Evolutionary conservation across 2,113 vertebrate species (phyloP).

Genomic region (Oncorhynchus gorbuscha): DNA sequence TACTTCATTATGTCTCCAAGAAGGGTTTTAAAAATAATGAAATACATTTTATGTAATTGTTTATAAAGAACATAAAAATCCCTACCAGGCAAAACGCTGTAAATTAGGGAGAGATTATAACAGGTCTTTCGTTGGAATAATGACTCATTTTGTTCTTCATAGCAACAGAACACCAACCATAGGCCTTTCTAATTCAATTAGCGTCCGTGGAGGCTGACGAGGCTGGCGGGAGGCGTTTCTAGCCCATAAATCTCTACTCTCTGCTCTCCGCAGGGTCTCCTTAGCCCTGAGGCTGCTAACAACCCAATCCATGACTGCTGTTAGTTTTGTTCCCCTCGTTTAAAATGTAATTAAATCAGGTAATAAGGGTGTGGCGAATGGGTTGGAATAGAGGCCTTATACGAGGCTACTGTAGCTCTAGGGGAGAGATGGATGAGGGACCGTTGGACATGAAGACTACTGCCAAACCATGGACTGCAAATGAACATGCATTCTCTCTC

Average conservation of each 20-base stretch:
- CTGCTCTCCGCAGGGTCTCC: conserved; percentile 18
- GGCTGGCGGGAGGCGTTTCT: conserved; percentile 24
- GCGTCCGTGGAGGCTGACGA: background rate
- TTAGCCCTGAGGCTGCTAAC: conserved; percentile 20
- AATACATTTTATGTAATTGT: conserved; percentile 51
- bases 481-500: conserved; percentile 44
- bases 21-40: conserved; percentile 36
- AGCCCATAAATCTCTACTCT: conserved; percentile 35
- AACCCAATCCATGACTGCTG: conserved; percentile 23
- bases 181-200: conserved; percentile 44
- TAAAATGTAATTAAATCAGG: conserved; percentile 43
- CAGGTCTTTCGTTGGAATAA: conserved; percentile 45
- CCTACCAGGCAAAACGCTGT: conserved; percentile 21
- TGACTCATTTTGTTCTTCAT: conserved; percentile 44
- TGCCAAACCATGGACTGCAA: conserved; percentile 57
- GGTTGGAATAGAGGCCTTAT: conserved; percentile 12
- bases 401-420: conserved; percentile 44
- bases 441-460: conserved; percentile 35
- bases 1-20: conserved; percentile 18
- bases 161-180: conserved; percentile 47
- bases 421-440: conserved; percentile 36
- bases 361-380: conserved; percentile 45
- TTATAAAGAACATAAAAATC: conserved; percentile 49
- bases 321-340: conserved; percentile 27
- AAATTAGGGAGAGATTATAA: conserved; percentile 46